Evolutionary conservation across 2,797 vertebrate genomes (phyloP), one percentile per base, ranked within the genome.

Genomic region (Argentina silus): DNA sequence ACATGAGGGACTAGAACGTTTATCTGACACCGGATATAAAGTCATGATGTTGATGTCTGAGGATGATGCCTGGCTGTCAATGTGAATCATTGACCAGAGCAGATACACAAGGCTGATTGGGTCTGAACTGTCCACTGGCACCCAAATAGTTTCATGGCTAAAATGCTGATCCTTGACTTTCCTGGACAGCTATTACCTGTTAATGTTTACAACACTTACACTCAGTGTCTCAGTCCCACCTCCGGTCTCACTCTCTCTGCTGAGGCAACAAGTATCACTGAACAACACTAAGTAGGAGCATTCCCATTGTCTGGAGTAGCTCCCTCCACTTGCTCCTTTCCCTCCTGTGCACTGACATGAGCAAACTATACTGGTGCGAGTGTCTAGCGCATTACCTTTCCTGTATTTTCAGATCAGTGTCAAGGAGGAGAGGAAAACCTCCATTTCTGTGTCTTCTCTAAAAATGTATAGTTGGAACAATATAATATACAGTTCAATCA

Each of bases 181-280:
- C 45, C 55, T 15, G 43, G 55, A 70, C 47, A 9, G 17, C 7
- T 9, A 44, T 12, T 8, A 57, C 9, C 23, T 7, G 50, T 83
- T 70, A 43, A 72, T 57, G 14, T 74, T 73, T 57, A 55, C 45
- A n/a, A 19, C 47, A 66, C 56, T 53, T n/a, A 47, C 19, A n/a
- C 57, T 17, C 27, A 7, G 6, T 45, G 17, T 43, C 14, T 14
- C 7, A 6, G 61, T 53, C 70, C 36, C 48, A 23, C 27, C 10
- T 79, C 55, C 12, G n/a, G 65, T 56, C 15, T 51, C 43, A 60
- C 45, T 66, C 27, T 23, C 11, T 44, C 17, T 56, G 44, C 74
- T 65, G 50, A 57, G 43, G 42, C 43, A 67, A n/a, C 63, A 50
- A 27, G n/a, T 21, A 7, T 21, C 14, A 6, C 8, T 27, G 19